Evolutionary conservation across 1,140 invertebrate species (phyloP), one percentile per base, ranked within the genome.

Genomic region (Drosophila subpulchrella): DNA sequence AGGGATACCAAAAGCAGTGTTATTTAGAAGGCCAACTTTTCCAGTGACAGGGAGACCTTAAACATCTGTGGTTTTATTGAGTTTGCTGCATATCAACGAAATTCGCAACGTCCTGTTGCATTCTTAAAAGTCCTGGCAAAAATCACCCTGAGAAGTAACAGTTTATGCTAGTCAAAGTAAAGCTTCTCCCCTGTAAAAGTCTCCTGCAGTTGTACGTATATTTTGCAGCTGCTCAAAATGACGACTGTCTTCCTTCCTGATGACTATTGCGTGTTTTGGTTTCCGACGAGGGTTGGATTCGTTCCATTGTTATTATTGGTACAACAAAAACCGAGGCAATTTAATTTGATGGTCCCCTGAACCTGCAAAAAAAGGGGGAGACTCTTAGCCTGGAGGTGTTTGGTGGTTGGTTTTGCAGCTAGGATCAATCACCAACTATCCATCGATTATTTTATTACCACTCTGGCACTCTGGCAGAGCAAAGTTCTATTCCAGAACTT

Each of bases 101-200:
- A 81, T 85, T 81, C 66, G 74, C 81, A 81, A 78, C 78, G 78
- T 85, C 81, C 81, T 85, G 81, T 85, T 85, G 81, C 82, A 75
- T 61, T 47, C 11, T 34, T 10, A 34, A 30, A 47, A 30, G 70
- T 79, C 77, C 75, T 79, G 59, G 36, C 24, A 4, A 48, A 41
- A 32, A 32, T 38, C 56, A 72, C 56, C 39, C 54, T 15, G 17
- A 3, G 51, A 65, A 36, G 13, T 39, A 55, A 44, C n/a, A 48
- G 57, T 38, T 60, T 38, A 12, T 10, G 36, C 47, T 50, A 67
- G 60, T 47, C 34, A n/a, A 11, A 42, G 36, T 32, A 15, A 46
- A 48, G 68, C 34, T 48, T 46, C 48, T 15, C 36, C 34, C 36
- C 54, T 8, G 17, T 8, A 38, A 54, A 54, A 54, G 17, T 24